A percentile compares a stretch with the other conserved stretches of the same genome.
These are phyloP conservation scores for Autographa gamma DNA, from an alignment of 2,888 invertebrate genomes.

Conservation along the genomic window DNA sequence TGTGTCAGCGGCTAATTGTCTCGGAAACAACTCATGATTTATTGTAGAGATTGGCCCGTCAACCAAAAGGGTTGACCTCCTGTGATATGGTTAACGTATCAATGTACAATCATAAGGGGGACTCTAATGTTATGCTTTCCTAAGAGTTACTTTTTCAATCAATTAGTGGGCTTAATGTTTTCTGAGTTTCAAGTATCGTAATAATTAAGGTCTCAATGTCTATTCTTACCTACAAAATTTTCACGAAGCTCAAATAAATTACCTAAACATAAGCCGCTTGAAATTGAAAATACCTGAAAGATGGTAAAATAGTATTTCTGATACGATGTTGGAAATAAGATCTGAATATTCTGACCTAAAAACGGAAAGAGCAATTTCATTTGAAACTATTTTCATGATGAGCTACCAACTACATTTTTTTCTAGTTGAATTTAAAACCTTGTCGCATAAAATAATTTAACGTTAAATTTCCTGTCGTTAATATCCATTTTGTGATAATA, in stretches of 20 bases:
- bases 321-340: constrained; percentile 12
- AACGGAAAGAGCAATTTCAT: constrained; percentile 25
- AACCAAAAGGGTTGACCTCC: neutral
- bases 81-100: neutral
- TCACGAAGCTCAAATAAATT: constrained; percentile 1
- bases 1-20: neutral
- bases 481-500: constrained; percentile 24
- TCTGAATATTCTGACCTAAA: constrained; percentile 25
- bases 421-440: constrained; percentile 20
- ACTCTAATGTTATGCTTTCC: neutral
- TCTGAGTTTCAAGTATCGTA: neutral
- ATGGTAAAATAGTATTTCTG: constrained; percentile 16
- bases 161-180: neutral
- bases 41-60: neutral
- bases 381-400: constrained; percentile 23
- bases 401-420: constrained; percentile 10
- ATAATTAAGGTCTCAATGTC: neutral
- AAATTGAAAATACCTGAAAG: constrained; percentile 6
- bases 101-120: neutral
- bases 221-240: neutral
- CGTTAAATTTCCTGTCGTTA: constrained; percentile 30
- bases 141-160: neutral
- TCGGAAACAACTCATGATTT: neutral
- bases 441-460: constrained; percentile 26
- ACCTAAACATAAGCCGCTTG: constrained; percentile 3